phyloP scores from a whole-genome alignment of 2,888 invertebrate species.

The Lamellibrachia columna region DNA sequence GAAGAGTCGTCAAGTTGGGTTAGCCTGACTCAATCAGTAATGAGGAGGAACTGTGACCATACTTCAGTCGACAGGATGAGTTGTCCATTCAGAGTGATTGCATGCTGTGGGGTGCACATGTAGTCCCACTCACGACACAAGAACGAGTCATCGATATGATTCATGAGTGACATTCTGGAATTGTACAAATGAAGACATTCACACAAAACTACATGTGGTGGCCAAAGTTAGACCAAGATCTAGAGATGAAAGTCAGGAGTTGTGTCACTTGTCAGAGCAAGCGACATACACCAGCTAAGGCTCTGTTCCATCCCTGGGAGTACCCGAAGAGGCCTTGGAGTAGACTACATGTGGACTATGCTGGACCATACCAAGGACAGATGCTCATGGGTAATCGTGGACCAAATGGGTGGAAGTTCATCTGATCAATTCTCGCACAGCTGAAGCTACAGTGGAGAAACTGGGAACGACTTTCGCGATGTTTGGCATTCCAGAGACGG shows the following conservation, averaged over 20 bases:
- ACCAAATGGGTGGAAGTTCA: no score
- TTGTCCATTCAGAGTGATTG: not conserved
- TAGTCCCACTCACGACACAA: not conserved
- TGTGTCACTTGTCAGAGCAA: not conserved
- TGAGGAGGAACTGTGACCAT: not conserved
- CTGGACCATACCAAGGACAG: no score
- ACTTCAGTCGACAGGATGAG: not conserved
- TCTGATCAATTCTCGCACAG: not conserved
- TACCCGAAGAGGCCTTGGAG: not conserved
- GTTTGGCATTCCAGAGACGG: slow-evolving; percentile 20
- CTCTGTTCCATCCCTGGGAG: not conserved
- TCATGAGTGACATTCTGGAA: not conserved
- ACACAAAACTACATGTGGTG: not conserved
- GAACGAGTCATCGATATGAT: not conserved
- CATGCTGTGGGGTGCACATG: not conserved
- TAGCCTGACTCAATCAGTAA: not conserved
- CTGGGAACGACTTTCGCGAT: slow-evolving; percentile 8
- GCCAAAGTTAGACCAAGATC: not conserved
- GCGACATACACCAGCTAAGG: not conserved
- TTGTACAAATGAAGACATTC: slow-evolving; percentile 13
- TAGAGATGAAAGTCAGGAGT: not conserved
- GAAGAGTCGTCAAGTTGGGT: not conserved
- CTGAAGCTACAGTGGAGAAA: not conserved
- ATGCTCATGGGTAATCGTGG: no score
- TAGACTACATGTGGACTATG: not conserved